Conservation (phyloP, 2,888 invertebrate genomes). For the Tryphoninae sp. region DNA sequence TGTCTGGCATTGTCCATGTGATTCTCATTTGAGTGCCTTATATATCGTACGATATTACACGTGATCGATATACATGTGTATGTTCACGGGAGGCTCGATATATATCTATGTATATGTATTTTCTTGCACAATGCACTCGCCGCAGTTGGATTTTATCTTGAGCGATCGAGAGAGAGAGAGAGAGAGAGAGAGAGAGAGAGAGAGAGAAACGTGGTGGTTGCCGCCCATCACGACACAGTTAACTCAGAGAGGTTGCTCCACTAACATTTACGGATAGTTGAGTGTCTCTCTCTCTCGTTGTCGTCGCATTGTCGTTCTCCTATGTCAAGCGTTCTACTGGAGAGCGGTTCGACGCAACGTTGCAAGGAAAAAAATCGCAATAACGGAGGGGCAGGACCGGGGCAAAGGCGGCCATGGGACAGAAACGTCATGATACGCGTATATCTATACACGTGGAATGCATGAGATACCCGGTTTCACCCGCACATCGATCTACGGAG, state of each 20-base stretch:
- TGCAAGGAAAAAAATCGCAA: slow-evolving; percentile 43
- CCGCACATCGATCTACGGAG: too few species aligned
- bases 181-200: slow-evolving; percentile 29
- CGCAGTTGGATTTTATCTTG: slow-evolving; percentile 64
- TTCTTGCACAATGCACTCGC: slow-evolving; percentile 62
- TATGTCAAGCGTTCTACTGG: slow-evolving; percentile 38
- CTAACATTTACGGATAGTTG: slow-evolving; percentile 67
- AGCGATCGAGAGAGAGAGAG: slow-evolving; percentile 55
- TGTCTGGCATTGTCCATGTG: slow-evolving; percentile 49
- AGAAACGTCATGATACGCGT: not conserved
- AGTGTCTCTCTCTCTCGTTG: slow-evolving; percentile 46
- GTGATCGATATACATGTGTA: not conserved
- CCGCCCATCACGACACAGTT: slow-evolving; percentile 68
- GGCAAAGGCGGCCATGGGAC: slow-evolving; percentile 35
- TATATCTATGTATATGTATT: slow-evolving; percentile 26
- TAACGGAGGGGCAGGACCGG: slow-evolving; percentile 40
- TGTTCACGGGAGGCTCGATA: slow-evolving; percentile 3
- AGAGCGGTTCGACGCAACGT: slow-evolving; percentile 8
- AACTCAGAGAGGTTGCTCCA: slow-evolving; percentile 67
- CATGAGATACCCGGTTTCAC: too few species aligned
- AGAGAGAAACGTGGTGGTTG: slow-evolving; percentile 51
- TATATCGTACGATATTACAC: not conserved
- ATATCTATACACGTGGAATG: not conserved
- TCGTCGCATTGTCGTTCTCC: slow-evolving; percentile 36
- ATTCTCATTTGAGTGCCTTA: slow-evolving; percentile 40